Conservation (phyloP, 2,113 vertebrate species). For the Stegastes partitus region DNA sequence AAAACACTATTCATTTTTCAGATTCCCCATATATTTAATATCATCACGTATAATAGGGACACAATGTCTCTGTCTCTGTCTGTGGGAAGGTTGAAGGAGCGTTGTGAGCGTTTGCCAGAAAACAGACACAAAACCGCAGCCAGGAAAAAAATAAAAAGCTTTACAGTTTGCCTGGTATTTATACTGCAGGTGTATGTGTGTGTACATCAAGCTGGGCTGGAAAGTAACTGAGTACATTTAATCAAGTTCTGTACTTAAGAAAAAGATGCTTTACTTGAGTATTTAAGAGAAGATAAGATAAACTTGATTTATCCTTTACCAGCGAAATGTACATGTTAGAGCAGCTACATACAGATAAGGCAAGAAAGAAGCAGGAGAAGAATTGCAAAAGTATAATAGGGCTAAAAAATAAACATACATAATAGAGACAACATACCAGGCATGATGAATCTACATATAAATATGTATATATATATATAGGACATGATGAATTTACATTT, state of each 20-base stretch:
- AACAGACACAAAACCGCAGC: constrained; percentile 30
- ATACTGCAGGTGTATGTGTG: neutral
- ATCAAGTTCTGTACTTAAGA: neutral
- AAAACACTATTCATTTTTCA: constrained; percentile 81
- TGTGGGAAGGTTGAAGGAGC: constrained; percentile 29
- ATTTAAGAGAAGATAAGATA: too few species aligned
- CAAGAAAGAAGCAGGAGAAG: too few species aligned
- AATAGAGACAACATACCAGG: too few species aligned
- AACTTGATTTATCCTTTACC: too few species aligned
- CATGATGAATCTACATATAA: too few species aligned
- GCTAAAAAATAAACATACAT: too few species aligned
- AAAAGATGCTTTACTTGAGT: too few species aligned
- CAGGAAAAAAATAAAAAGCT: constrained; percentile 9
- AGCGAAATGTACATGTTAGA: too few species aligned
- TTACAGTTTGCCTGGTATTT: constrained; percentile 31
- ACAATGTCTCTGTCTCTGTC: constrained; percentile 44
- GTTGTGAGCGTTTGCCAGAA: constrained; percentile 47
- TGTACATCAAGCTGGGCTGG: neutral
- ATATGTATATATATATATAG: too few species aligned
- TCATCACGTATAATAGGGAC: constrained; percentile 56
- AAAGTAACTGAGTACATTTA: neutral
- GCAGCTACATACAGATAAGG: too few species aligned
- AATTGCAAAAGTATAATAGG: too few species aligned
- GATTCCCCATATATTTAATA: constrained; percentile 62
- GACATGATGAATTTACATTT: too few species aligned